Percentiles rank a stretch among this genome's conserved stretches.
Evolutionary conservation across 2,113 vertebrate species (phyloP).

Genomic region (Onychorhynchus coronatus): DNA sequence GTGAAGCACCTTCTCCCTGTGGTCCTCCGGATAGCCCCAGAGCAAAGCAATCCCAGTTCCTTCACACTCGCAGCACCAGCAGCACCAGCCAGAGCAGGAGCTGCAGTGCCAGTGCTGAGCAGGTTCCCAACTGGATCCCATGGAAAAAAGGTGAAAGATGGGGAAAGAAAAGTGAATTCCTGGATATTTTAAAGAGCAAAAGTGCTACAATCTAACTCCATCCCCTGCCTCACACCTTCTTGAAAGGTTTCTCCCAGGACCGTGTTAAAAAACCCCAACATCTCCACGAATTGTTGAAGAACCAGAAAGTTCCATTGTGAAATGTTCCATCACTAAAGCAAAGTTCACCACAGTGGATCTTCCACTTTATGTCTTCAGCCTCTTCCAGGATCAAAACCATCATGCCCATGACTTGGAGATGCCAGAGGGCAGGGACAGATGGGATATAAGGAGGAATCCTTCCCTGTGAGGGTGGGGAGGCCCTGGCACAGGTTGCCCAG

Average conservation of each 20-base stretch:
- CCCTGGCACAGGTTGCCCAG: neutral
- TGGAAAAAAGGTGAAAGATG: neutral
- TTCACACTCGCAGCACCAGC: neutral
- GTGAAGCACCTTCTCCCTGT: neutral
- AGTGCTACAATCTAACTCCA: neutral
- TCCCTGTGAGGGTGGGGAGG: no score
- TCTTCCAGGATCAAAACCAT: no score
- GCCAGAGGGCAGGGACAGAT: neutral
- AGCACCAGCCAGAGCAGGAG: neutral
- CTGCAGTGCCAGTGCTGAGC: neutral
- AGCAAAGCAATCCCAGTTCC: neutral
- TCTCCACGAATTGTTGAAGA: no score
- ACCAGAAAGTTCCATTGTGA: no score
- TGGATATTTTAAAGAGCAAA: neutral
- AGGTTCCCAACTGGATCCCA: neutral
- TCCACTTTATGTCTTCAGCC: no score
- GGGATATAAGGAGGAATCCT: neutral
- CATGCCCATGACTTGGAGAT: neutral
- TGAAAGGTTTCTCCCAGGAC: neutral
- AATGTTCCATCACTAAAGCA: neutral
- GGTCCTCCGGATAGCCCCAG: neutral
- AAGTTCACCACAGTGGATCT: no score
- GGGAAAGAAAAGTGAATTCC: neutral
- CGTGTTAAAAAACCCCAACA: neutral
- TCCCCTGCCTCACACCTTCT: neutral